Evolutionary conservation across 2,113 vertebrate genomes (phyloP).

Genomic region (Procavia capensis): DNA sequence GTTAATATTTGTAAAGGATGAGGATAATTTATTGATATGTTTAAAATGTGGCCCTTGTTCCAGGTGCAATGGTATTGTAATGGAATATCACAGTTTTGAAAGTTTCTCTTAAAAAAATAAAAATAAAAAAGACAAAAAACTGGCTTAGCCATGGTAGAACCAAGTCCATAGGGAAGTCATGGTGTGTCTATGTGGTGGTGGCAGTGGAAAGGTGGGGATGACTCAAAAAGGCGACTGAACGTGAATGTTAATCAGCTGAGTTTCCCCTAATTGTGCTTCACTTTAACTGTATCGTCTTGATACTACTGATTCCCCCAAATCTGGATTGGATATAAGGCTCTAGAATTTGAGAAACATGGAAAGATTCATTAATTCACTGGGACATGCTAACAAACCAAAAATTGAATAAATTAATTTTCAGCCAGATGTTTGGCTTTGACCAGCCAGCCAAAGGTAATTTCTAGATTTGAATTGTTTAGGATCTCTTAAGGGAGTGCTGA

Average conservation of each 20-base stretch:
- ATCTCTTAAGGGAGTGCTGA: not conserved
- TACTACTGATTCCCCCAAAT: not conserved
- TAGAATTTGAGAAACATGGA: not conserved
- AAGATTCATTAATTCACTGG: not conserved
- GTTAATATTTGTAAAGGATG: not conserved
- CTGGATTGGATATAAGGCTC: not conserved
- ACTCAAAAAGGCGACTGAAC: not conserved
- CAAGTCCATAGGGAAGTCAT: not conserved
- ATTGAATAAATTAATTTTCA: not conserved
- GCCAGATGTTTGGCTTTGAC: not conserved
- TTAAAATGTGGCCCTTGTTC: not conserved
- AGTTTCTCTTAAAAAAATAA: too few species aligned
- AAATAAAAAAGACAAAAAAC: not conserved
- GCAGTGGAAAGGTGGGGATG: not conserved
- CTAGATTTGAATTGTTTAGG: not conserved
- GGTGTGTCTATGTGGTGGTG: not conserved
- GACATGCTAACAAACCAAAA: not conserved
- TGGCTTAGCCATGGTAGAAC: not conserved
- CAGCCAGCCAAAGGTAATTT: not conserved
- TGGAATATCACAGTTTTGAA: not conserved
- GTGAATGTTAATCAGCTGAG: not conserved
- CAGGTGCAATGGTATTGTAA: not conserved
- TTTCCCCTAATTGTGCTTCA: not conserved
- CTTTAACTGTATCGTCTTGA: not conserved
- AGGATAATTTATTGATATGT: not conserved